Base-by-base conservation (phyloP, 2,113 vertebrate species). In the Monopterus albus region DNA sequence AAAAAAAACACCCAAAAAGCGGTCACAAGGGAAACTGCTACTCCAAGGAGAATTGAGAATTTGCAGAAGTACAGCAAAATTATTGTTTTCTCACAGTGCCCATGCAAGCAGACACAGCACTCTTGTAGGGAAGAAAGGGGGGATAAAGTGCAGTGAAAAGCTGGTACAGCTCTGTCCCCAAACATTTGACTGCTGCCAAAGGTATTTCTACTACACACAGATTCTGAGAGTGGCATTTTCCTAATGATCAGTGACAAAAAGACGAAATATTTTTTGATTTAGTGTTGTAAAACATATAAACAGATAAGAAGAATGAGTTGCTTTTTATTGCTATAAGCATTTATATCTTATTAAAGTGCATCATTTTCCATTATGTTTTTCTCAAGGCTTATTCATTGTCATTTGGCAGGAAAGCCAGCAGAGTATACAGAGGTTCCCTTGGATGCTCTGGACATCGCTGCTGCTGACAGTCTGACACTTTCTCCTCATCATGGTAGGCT, bases 391-490 rank as follows among this genome's bases (percentile, higher is more conserved):
- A 1, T 10, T 58, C 3, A 0, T 28, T 72, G 15, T 43, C 20
- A 20, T 72, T 59, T n/a, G 76, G 59, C 40, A 60, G 83, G 74
- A 36, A 46, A 53, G n/a, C 18, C 88, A 29, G 62, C 75, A 29
- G 96, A 96, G 58, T 97, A 96, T 91, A 96, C 95, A 2, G 95
- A 96, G 84, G 95, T 96, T 86, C 95, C 95, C 35, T 83, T 97
- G 80, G 95, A 92, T 57, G 95, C 94, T 36, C 87, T 97, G 90
- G 95, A 96, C 90, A 94, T 96, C 20, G 93, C 94, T 65, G 93
- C 93, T 66, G 94, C 95, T 23, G 95, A 95, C 83, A 94, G 94
- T 50, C 88, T 96, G 50, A 91, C 93, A 0, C 88, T 95, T 85
- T 93, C 96, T 76, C 92, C 95, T 85, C 92, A 95, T 61, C 91